Conservation (phyloP, 2,113 vertebrate genomes). For the Heloderma charlesbogerti region DNA sequence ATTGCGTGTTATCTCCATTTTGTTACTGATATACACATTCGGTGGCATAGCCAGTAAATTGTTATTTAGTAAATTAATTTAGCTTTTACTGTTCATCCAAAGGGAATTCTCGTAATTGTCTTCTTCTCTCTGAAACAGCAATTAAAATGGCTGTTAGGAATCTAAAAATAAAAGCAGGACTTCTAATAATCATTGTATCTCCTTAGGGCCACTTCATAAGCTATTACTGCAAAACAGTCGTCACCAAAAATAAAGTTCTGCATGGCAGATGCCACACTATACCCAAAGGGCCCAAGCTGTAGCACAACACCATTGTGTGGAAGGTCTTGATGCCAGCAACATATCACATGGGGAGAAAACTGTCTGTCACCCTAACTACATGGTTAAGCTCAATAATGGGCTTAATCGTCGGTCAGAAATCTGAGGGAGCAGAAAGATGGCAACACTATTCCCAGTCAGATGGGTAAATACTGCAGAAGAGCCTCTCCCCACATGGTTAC, state of each 20-base stretch:
- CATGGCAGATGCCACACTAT: not conserved
- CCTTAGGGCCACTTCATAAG: not conserved
- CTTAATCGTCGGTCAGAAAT: not conserved
- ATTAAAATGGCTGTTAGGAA: too few species aligned
- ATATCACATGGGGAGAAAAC: not conserved
- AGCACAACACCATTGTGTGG: too few species aligned
- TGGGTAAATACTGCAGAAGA: not conserved
- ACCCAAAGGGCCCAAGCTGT: not conserved
- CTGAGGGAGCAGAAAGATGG: not conserved
- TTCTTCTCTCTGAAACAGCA: not conserved
- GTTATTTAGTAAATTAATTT: conserved; percentile 8
- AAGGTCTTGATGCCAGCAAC: not conserved
- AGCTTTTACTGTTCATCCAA: not conserved
- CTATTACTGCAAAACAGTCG: not conserved
- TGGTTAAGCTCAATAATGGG: not conserved
- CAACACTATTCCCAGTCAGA: not conserved
- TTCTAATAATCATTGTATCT: not conserved
- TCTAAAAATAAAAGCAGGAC: not conserved
- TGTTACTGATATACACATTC: not conserved
- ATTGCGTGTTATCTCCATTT: not conserved
- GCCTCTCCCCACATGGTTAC: not conserved
- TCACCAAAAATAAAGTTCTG: not conserved
- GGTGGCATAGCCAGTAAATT: not conserved
- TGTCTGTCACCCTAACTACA: not conserved
- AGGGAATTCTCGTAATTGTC: not conserved